phyloP scores from a whole-genome alignment of 2,888 invertebrate genomes.

The Cerastoderma edule region DNA sequence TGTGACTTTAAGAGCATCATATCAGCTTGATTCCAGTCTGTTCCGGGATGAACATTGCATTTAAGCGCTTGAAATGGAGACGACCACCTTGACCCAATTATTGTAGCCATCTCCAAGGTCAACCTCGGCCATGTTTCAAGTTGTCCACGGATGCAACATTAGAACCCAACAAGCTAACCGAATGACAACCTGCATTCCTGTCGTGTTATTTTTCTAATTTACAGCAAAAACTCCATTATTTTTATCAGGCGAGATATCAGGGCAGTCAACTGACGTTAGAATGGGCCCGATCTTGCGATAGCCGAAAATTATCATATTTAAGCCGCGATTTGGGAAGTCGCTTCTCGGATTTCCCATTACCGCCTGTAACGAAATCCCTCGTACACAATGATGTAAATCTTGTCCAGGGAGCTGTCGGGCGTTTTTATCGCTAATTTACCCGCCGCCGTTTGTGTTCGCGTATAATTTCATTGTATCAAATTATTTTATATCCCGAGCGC shows the following conservation, averaged over 20 bases:
- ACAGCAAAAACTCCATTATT: conserved; percentile 21
- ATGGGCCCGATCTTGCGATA: conserved; percentile 32
- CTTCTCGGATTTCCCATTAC: conserved; percentile 51
- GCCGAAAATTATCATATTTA: conserved; percentile 54
- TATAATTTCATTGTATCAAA: conserved; percentile 26
- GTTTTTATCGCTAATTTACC: conserved; percentile 53
- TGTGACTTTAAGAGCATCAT: too few species aligned
- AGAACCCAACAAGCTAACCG: too few species aligned
- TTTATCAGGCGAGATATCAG: conserved; percentile 12
- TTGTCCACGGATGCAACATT: too few species aligned
- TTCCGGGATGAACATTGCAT: too few species aligned
- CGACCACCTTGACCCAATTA: too few species aligned
- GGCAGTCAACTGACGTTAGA: conserved; percentile 10
- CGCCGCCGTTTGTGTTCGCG: conserved; percentile 24
- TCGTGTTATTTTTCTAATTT: too few species aligned
- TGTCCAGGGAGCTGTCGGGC: conserved; percentile 27
- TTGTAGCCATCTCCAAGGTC: too few species aligned
- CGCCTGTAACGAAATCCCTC: conserved; percentile 50
- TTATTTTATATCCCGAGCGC: too few species aligned
- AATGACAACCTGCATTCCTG: too few species aligned
- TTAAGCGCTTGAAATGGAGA: too few species aligned
- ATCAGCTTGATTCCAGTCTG: too few species aligned
- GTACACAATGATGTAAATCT: conserved; percentile 41
- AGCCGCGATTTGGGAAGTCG: conserved; percentile 34
- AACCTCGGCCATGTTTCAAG: too few species aligned